Base-by-base conservation (phyloP, 2,888 invertebrate species). In the Vanessa cardui region DNA sequence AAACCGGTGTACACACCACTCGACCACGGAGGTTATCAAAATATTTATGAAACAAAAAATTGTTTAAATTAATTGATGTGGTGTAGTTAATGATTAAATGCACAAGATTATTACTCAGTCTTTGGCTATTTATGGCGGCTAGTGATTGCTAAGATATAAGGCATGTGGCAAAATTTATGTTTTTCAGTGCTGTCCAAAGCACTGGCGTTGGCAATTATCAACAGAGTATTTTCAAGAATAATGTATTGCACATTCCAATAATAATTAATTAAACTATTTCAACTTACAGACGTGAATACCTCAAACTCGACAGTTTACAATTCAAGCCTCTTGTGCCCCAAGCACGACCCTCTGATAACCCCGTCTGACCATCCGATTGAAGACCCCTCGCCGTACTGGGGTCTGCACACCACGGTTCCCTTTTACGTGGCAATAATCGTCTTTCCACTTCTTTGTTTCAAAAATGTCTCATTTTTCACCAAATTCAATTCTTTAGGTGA, bases 401-500 rank as follows among this genome's bases (percentile, higher is more conserved):
- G 95, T 72, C 93, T 97, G 31, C 94, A 96, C 81, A 93, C 94
- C 56, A 97, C 97, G 0, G 98, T 98, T 20, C 98, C 98, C 0
- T 79, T 98, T 31, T 96, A 96, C 80, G 94, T 98, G 59, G 94
- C 96, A 0, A 20, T 96, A 9, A 85, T 97, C 16, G 93, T 98
- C 73, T 96, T 96, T 80, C 98, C 98, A 0, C 88, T 98, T 56
- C 89, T 98, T 56, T 98, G 97, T 87, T 96, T 98, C 82, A 96
- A 95, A 74, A 96, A 97, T 21, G 96, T 98, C 0, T 96, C 97
- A 0, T 98, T 98, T 82, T 98, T 98, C 86, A 97, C 98, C 15
- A 98, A 96, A 85, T 98, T 98, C 80, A 98, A 98, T 86, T 97
- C 98, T 63, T 88, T 98, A 68, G 98, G 98, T 97, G 87, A 93